phyloP scores from a whole-genome alignment of 2,797 vertebrate genomes.

The Hypotaenidia okinawae region DNA sequence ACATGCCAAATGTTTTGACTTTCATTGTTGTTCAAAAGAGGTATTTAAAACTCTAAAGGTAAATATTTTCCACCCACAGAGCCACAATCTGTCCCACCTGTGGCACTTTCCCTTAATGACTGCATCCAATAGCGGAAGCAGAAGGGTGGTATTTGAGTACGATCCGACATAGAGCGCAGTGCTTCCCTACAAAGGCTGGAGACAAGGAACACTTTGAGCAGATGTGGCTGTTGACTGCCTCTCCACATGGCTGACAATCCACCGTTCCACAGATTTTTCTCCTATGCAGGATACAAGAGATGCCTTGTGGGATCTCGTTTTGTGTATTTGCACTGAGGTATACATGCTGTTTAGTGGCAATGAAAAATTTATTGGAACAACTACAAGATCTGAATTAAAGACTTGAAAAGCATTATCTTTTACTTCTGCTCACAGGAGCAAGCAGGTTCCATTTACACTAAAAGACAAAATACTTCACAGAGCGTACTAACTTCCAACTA shows the following conservation, averaged over 20 bases:
- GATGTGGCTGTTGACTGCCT: neutral
- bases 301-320: fast-evolving
- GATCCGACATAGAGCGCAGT: fast-evolving
- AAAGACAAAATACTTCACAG: neutral
- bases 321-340: neutral
- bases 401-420: neutral
- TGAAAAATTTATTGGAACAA: neutral
- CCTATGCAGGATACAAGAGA: too few species aligned
- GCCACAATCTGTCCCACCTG: neutral
- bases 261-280: neutral
- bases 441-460: neutral
- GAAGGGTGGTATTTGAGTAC: neutral
- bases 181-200: too few species aligned
- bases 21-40: neutral
- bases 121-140: neutral
- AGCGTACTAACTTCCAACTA: fast-evolving
- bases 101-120: neutral
- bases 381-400: neutral
- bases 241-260: too few species aligned
- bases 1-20: neutral
- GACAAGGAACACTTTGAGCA: neutral
- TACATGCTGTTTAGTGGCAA: neutral
- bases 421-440: neutral
- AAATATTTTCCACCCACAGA: neutral
- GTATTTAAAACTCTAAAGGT: neutral